phyloP scores from a whole-genome alignment of 2,113 vertebrate species.

The Psettodes erumei region DNA sequence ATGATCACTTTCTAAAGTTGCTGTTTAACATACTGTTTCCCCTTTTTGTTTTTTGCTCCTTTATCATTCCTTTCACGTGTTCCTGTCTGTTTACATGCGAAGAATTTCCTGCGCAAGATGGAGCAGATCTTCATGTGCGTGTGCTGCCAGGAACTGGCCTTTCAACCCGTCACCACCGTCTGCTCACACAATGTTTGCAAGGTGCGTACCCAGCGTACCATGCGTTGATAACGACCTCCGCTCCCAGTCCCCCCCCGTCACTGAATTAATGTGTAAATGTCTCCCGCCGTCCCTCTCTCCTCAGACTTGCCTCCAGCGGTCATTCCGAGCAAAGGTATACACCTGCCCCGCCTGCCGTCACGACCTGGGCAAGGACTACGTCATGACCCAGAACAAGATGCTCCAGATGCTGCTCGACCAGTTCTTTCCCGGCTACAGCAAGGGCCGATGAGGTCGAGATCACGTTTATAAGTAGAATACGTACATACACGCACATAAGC shows the following conservation, averaged over 20 bases:
- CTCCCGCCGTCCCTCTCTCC: not conserved
- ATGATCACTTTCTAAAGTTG: not conserved
- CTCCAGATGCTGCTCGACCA: slow-evolving; percentile 96
- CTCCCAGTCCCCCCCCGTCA: too few species aligned
- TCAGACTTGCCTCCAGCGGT: slow-evolving; percentile 96
- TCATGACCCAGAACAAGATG: slow-evolving; percentile 93
- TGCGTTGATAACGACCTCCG: too few species aligned
- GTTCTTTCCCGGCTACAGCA: slow-evolving; percentile 99
- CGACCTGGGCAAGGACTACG: slow-evolving; percentile 94
- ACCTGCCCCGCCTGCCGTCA: slow-evolving; percentile 96
- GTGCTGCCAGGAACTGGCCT: slow-evolving; percentile 98
- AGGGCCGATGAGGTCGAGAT: slow-evolving; percentile 92
- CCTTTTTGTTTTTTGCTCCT: not conserved
- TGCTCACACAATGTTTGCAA: slow-evolving; percentile 98
- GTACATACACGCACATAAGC: slow-evolving; percentile 45
- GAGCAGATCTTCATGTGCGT: slow-evolving; percentile 99
- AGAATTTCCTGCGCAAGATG: slow-evolving; percentile 98
- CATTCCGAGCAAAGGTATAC: slow-evolving; percentile 95
- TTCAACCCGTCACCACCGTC: slow-evolving; percentile 94
- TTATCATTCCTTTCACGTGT: not conserved
- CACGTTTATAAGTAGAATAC: slow-evolving; percentile 52
- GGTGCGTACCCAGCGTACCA: slow-evolving; percentile 83
- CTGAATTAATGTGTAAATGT: not conserved
- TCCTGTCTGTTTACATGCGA: not conserved
- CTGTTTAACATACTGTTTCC: not conserved